Conservation (phyloP, 2,888 invertebrate genomes). For the Habroteleia sp. region DNA sequence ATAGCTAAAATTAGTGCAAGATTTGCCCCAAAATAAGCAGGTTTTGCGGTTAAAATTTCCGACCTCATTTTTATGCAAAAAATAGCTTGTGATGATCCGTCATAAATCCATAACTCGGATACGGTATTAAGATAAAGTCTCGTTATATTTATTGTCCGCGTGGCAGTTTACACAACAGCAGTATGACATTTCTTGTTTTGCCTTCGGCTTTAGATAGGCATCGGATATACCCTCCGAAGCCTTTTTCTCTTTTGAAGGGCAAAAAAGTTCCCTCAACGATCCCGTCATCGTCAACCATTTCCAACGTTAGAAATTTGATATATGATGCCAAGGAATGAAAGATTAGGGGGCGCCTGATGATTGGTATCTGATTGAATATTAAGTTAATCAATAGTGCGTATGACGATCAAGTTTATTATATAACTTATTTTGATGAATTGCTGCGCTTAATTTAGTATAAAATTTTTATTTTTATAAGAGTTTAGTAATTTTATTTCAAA, state of each 20-base stretch:
- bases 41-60: too few species aligned
- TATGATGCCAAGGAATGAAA: conserved; percentile 3
- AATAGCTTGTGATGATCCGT: conserved; percentile 19
- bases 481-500: too few species aligned
- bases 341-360: not conserved
- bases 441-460: too few species aligned
- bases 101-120: conserved; percentile 28
- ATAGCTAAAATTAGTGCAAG: too few species aligned
- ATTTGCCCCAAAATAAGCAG: too few species aligned
- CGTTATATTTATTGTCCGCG: conserved; percentile 31
- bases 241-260: not conserved
- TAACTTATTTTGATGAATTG: too few species aligned
- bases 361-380: too few species aligned
- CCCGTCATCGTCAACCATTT: conserved; percentile 4
- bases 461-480: too few species aligned
- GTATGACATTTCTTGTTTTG: conserved; percentile 22
- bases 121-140: conserved; percentile 13
- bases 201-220: conserved; percentile 1
- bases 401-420: too few species aligned
- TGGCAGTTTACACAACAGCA: conserved; percentile 15
- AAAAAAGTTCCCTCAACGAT: conserved; percentile 9
- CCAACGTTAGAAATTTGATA: conserved; percentile 10
- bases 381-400: too few species aligned
- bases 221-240: conserved; percentile 4
- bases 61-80: too few species aligned